Evolutionary conservation across 2,113 vertebrate species (phyloP).

Genomic region (Donacobius atricapilla): DNA sequence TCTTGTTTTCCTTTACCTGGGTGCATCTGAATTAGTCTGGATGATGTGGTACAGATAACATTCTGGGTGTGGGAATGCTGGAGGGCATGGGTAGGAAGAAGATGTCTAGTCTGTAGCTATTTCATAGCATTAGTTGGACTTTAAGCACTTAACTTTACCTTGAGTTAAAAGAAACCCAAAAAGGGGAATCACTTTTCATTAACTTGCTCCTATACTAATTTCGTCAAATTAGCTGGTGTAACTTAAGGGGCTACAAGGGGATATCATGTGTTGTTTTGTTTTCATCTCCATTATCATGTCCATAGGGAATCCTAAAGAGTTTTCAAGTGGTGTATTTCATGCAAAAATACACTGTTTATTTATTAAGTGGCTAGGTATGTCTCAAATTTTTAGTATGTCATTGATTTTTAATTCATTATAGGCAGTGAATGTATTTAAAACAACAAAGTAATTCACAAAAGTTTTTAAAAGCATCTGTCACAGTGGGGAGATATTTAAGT

Average conservation of each 20-base stretch:
- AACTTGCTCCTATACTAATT: background rate
- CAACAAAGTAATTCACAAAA: background rate
- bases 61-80: fast-evolving
- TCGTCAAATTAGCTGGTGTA: background rate
- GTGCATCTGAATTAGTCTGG: background rate
- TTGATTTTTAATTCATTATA: background rate
- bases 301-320: background rate
- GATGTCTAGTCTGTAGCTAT: background rate
- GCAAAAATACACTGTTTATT: background rate
- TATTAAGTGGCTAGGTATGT: background rate
- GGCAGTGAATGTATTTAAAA: background rate
- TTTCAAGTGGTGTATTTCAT: background rate
- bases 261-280: background rate
- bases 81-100: fast-evolving
- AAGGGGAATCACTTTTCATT: background rate
- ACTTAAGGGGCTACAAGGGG: background rate
- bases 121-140: background rate
- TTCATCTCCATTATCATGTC: background rate
- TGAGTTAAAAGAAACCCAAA: background rate
- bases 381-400: background rate
- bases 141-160: background rate
- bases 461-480: background rate
- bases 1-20: background rate
- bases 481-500: background rate
- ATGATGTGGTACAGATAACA: background rate